These are phyloP conservation scores for Chironomus riparius DNA, from an alignment of 2,888 invertebrate species.

Conservation along the genomic window DNA sequence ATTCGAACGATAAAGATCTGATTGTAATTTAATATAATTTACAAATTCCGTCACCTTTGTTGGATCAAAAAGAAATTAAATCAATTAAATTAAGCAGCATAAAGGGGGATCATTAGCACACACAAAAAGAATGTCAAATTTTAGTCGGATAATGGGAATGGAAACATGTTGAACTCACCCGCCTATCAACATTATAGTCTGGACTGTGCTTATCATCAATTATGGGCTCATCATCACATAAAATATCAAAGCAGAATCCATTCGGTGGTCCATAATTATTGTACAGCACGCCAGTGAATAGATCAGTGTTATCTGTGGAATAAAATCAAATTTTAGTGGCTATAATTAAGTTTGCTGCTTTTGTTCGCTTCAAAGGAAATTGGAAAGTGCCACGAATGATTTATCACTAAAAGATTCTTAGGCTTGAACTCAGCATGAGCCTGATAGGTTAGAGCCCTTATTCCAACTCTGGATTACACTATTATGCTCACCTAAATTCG, in stretches of 20 bases:
- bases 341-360: not conserved
- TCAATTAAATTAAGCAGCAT: not conserved
- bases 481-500: conserved; percentile 51
- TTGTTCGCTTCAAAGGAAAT: not conserved
- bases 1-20: conserved; percentile 53
- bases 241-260: conserved; percentile 88
- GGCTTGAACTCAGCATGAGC: too few relatives aligned
- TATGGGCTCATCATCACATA: conserved; percentile 77
- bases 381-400: conserved; percentile 23
- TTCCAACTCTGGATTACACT: too few relatives aligned
- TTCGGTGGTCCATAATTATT: conserved; percentile 77
- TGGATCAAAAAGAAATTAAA: not conserved
- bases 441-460: too few relatives aligned
- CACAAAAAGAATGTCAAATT: conserved; percentile 1
- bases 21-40: conserved; percentile 49
- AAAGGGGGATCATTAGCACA: not conserved
- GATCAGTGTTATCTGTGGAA: conserved; percentile 52
- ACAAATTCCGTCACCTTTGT: conserved; percentile 48
- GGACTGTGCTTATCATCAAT: conserved; percentile 72
- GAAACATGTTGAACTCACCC: conserved; percentile 47
- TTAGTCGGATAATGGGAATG: not conserved
- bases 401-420: too few relatives aligned
- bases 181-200: conserved; percentile 69
- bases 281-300: conserved; percentile 77
- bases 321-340: not conserved